Base-by-base conservation (phyloP, 64 coral and sea anemone genomes). In the Catalaphyllia jardinei region DNA sequence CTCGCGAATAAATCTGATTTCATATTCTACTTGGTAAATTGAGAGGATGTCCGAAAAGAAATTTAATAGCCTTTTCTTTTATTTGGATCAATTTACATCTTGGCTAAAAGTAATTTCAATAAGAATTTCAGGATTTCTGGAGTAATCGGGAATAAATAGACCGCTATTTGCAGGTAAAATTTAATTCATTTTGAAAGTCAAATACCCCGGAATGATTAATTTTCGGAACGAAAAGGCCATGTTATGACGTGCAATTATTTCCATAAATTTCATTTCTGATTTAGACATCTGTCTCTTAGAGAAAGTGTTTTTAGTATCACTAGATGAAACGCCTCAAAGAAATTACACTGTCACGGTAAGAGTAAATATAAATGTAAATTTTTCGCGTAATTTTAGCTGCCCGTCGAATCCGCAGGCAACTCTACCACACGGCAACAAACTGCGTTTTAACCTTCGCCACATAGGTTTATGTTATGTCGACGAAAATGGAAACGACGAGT, bases 91-190 rank as follows among this genome's bases (percentile, higher is more conserved):
- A 29, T 5, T 79, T 10, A 20, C 35, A 61, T 18, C 29, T 62
- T 31, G 27, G 27, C 54, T 28, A 61, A 80, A 80, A 62, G 78
- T 30, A 31, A 80, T 62, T 35, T 62, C 54, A 31, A 13, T 80
- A 51, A 30, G 4, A 31, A 28, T 31, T 7, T 31, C 52, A 5
- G 15, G 27, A 57, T 63, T 64, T 63, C 64, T 83, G 29, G 31
- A 20, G 65, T 83, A 65, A 64, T 83, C 67, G 31, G 29, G 33
- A 65, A 65, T 83, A 62, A 83, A 80, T 80, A 80, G 78, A 80
- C 54, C 55, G 25, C 29, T 80, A 27, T 80, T 62, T 80, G 25
- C 29, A 52, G 38, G 49, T 42, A 52, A 52, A 52, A 80, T 61
- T 61, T 80, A 11, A 30, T 29, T 60, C 18, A 80, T 80, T 80